Percentiles rank a stretch among this genome's conserved stretches.
Conservation (phyloP, 2,888 invertebrate species). For the Luperina nickerlii region DNA sequence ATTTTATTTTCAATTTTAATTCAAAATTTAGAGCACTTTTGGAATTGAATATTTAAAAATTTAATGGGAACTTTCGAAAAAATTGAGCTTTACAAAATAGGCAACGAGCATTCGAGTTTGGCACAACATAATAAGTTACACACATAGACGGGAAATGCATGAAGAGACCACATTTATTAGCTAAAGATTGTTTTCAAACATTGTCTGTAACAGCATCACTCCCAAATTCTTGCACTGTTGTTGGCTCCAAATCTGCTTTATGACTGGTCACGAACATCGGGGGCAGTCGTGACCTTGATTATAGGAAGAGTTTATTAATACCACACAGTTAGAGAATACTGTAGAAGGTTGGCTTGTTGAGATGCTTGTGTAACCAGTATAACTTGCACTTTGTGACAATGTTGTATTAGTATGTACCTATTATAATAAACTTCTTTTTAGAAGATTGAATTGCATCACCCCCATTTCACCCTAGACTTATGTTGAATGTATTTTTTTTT, state of each 20-base stretch:
- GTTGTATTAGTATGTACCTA: slow-evolving; percentile 20
- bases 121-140: slow-evolving; percentile 68
- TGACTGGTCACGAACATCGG: slow-evolving; percentile 2
- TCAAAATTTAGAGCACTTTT: slow-evolving; percentile 49
- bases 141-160: slow-evolving; percentile 53
- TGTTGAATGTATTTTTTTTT: slow-evolving; percentile 51
- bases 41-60: slow-evolving; percentile 35
- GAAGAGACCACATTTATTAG: slow-evolving; percentile 56
- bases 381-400: slow-evolving; percentile 35
- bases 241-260: slow-evolving; percentile 8
- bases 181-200: slow-evolving; percentile 40
- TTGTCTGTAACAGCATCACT: slow-evolving; percentile 21
- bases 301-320: slow-evolving; percentile 13
- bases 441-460: slow-evolving; percentile 64
- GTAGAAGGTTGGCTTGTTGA: slow-evolving; percentile 1
- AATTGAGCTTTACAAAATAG: slow-evolving; percentile 58
- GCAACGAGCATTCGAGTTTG: slow-evolving; percentile 68
- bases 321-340: slow-evolving; percentile 28
- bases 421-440: slow-evolving; percentile 33
- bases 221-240: slow-evolving; percentile 16
- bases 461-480: slow-evolving; percentile 51
- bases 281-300: slow-evolving; percentile 18
- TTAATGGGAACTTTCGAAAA: slow-evolving; percentile 43
- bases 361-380: slow-evolving; percentile 39
- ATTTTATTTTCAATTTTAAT: slow-evolving; percentile 52